Evolutionary conservation across 2,888 invertebrate species (phyloP).

Genomic region (Pseudolycoriella hygida): DNA sequence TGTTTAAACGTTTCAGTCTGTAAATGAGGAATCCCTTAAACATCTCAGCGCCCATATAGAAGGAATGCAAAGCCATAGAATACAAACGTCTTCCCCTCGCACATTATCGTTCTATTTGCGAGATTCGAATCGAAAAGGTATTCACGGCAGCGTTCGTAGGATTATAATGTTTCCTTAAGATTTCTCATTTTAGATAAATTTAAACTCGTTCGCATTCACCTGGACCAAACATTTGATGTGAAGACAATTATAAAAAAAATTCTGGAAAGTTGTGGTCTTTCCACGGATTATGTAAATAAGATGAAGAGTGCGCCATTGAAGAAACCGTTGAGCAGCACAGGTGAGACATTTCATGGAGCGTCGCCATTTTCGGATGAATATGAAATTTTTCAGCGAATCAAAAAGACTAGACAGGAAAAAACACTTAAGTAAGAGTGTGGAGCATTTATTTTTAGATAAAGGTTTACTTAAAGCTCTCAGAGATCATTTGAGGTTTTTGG

Average conservation of each 20-base stretch:
- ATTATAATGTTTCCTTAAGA: not conserved
- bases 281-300: constrained; percentile 73
- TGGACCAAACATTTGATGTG: constrained; percentile 49
- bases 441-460: not conserved
- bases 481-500: too few species aligned
- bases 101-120: constrained; percentile 64
- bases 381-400: not conserved
- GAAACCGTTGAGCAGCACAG: constrained; percentile 7
- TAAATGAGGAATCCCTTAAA: constrained; percentile 82
- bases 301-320: constrained; percentile 31
- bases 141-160: not conserved
- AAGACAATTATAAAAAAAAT: constrained; percentile 54
- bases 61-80: constrained; percentile 43
- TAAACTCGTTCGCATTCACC: constrained; percentile 52
- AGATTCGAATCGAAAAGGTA: constrained; percentile 14
- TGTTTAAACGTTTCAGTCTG: constrained; percentile 34
- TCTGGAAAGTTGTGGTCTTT: constrained; percentile 62
- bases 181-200: constrained; percentile 47
- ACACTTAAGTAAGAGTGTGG: constrained; percentile 3
- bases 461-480: too few species aligned
- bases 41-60: constrained; percentile 72
- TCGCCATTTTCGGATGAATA: not conserved
- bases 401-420: constrained; percentile 2
- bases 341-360: not conserved
- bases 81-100: constrained; percentile 39